Evolutionary conservation across 2,888 invertebrate genomes (phyloP), one percentile per base, ranked within the genome.

Genomic region (Drosophila limbata): DNA sequence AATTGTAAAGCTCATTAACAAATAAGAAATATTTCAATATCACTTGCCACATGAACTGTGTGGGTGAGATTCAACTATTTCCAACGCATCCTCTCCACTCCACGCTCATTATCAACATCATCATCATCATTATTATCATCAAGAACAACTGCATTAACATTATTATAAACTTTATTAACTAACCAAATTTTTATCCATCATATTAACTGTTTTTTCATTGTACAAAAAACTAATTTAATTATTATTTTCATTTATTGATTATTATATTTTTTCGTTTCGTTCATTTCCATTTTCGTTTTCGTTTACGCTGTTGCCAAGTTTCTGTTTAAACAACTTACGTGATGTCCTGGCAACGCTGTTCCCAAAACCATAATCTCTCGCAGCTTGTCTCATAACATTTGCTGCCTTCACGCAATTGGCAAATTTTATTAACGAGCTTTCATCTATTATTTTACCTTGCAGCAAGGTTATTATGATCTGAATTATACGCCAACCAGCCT

Each of bases 401-500:
- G 60, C 63, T 67, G 56, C 55, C 55, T 28, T 6, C 17, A 25
- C 9, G 4, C 19, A 15, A 3, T 57, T 42, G 42, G 42, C 15
- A 40, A 17, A 35, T 21, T 64, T 28, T 11, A 11, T 31, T 47
- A 64, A 67, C 31, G 28, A 31, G n/a, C 17, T 62, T n/a, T 3
- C 10, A 42, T 39, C n/a, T 39, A n/a, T 47, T 63, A 47, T 15
- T 17, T 39, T 15, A 9, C 2, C 28, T 88, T 90, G 21, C 85
- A 92, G 91, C 92, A 91, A 80, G 92, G 92, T 51, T 96, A 95
- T 93, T 96, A 95, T 93, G 96, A 96, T 93, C 94, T 96, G 93
- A 95, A 95, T 92, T 96, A 95, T 93, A 95, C 95, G 75, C 95
- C 95, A 73, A 95, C 95, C 73, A 95, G 95, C 87, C 93, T 95